A percentile compares a stretch with the other conserved stretches of the same genome.
Evolutionary conservation across 2,888 invertebrate species (phyloP).

Genomic region (Endomychus coccineus): DNA sequence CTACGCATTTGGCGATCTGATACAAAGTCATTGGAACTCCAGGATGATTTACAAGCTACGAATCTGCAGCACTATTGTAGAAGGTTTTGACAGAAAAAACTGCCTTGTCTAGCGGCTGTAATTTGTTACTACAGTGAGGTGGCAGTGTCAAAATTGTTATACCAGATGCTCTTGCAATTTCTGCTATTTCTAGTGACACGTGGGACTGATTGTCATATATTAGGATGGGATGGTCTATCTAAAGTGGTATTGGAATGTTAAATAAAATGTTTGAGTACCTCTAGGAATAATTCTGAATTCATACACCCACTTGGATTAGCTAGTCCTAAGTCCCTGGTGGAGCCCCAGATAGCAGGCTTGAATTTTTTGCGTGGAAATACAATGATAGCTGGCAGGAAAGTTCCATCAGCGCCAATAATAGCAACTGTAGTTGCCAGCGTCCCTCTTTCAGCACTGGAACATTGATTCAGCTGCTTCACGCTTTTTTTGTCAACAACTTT

Average conservation of each 20-base stretch:
- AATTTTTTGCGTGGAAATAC: constrained; percentile 35
- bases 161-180: constrained; percentile 34
- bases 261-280: too few species aligned
- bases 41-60: constrained; percentile 13
- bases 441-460: constrained; percentile 35
- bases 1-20: constrained; percentile 13
- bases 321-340: constrained; percentile 33
- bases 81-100: constrained; percentile 4
- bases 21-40: constrained; percentile 12
- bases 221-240: too few species aligned
- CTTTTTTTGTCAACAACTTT: too few species aligned
- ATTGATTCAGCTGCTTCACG: constrained; percentile 25
- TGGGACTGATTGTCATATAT: too few species aligned
- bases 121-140: constrained; percentile 10
- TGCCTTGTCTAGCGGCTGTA: constrained; percentile 3
- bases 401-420: constrained; percentile 29
- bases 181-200: constrained; percentile 20
- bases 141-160: constrained; percentile 35
- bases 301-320: constrained; percentile 37
- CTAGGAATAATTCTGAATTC: constrained; percentile 31
- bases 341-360: constrained; percentile 30
- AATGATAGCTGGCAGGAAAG: constrained; percentile 28
- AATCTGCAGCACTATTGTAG: not conserved
- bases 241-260: constrained; percentile 7
- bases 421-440: constrained; percentile 32